Evolutionary conservation across 92 coral and sea anemone species (phyloP).

Genomic region (Nematostella vectensis): DNA sequence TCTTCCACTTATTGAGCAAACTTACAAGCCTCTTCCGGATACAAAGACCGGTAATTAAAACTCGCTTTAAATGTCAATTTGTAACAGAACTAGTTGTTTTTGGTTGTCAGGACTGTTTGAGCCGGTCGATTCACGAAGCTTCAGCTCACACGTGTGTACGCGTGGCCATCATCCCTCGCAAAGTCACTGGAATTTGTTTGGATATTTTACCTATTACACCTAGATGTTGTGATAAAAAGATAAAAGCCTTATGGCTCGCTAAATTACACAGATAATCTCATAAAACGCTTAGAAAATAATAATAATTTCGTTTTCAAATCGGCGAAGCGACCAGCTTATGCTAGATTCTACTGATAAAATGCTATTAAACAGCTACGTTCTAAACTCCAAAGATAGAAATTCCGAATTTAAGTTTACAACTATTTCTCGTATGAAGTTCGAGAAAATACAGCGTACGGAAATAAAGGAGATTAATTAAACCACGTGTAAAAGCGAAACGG

Average conservation of each 20-base stretch:
- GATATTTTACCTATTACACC: neutral
- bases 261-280: neutral
- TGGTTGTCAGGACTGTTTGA: slow-evolving; percentile 7
- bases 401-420: too few relatives aligned
- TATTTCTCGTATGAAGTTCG: too few relatives aligned
- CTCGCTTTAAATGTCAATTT: slow-evolving; percentile 2
- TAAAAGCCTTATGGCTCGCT: neutral
- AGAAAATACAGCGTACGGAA: too few relatives aligned
- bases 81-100: slow-evolving; percentile 1
- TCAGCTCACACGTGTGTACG: slow-evolving; percentile 2
- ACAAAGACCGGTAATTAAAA: slow-evolving; percentile 10
- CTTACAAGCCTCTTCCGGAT: neutral
- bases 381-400: too few relatives aligned
- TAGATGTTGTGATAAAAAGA: neutral
- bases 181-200: neutral
- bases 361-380: too few relatives aligned
- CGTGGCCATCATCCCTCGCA: neutral
- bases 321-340: too few relatives aligned
- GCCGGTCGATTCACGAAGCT: too few relatives aligned
- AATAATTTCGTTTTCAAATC: too few relatives aligned
- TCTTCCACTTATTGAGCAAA: neutral
- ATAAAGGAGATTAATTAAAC: too few relatives aligned
- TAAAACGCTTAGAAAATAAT: neutral
- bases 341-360: too few relatives aligned
- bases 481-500: too few relatives aligned